Evolutionary conservation across 2,113 vertebrate genomes (phyloP), one percentile per base, ranked within the genome.

Genomic region (Catharus fuscescens): DNA sequence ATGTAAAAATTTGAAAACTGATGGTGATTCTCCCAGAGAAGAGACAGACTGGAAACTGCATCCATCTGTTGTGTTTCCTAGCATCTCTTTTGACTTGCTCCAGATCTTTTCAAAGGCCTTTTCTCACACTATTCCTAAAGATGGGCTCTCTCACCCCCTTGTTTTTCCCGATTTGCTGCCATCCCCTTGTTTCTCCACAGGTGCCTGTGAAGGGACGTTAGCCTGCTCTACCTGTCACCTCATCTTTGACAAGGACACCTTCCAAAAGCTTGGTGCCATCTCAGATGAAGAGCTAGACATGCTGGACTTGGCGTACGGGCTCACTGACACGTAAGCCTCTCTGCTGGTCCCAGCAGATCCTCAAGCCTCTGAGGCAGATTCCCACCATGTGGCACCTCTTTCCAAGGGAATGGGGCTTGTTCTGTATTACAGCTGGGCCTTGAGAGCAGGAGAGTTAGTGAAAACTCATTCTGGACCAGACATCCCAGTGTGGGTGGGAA

Each of bases 201-300:
- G 98, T 61, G 97, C 97, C 0, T 98, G 98, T 76, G 98, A 98
- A 82, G 98, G 98, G 31, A 97, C 97, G 2, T 62, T 98, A 61
- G 97, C 98, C 7, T 98, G 98, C 60, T 98, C 98, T 54, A 98
- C 98, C 8, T 98, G 98, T n/a, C 98, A 98, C 86, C 95, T 98
- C 47, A 97, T 98, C 93, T 98, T 98, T 53, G 98, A 98, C 40
- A 95, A 97, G 56, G 89, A 96, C 3, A 19, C 93, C 47, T 98
- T 97, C 84, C 95, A 97, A 50, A 96, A 97, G 84, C 86, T 98
- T 90, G 95, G 45, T 59, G 73, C 97, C 18, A 45, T 97, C 74
- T 95, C 95, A 5, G 97, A 98, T 23, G 98, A 98, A 45, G 98
- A 98, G 86, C 71, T 98, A 91, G 98, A 98, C 86, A 98, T 98